Evolutionary conservation across 2,888 invertebrate species (phyloP), one percentile per base, ranked within the genome.

Genomic region (Dryadula phaetusa): DNA sequence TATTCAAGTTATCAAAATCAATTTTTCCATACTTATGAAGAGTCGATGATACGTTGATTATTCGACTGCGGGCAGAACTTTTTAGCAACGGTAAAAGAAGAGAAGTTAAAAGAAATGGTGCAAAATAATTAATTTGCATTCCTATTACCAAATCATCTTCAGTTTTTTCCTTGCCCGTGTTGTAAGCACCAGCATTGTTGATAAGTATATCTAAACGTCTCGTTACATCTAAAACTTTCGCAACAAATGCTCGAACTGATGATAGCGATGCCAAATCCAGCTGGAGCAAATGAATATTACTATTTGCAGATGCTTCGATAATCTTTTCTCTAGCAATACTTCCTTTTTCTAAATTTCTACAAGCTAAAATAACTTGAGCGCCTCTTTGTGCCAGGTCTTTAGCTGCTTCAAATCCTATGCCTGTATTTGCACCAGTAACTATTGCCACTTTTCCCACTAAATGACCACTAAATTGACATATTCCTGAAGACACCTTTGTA

Each of bases 381-480:
- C 96, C 96, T 76, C 95, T 91, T 69, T 92, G 93, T 0, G 96
- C 96, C 54, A 96, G 77, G 76, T 95, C 94, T 72, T 92, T 92
- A 0, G 95, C 94, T 0, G 96, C 95, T 82, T 96, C 95, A 76
- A 94, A 95, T 34, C 96, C 97, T 76, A 96, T 96, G 8, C 97
- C 97, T 72, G 95, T 94, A 73, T 96, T 97, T 61, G 96, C 96
- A 34, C 97, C 98, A 28, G 97, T 98, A 49, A 98, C 94, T 49
- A 98, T 93, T 34, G 96, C 96, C 2, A 96, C 96, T 90, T 97
- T 97, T 7, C 96, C 96, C 56, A 95, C 92, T 64, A 76, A 66
- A 63, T 75, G 72, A 63, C 66, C 72, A 62, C 72, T 72, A 28
- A 66, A 74, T 62, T 74, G 72, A 62, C 74, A 75, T 44, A 69